Percentiles rank a stretch among this genome's conserved stretches.
Evolutionary conservation across 2,888 invertebrate species (phyloP).

Genomic region (Troides oblongomaculatus): DNA sequence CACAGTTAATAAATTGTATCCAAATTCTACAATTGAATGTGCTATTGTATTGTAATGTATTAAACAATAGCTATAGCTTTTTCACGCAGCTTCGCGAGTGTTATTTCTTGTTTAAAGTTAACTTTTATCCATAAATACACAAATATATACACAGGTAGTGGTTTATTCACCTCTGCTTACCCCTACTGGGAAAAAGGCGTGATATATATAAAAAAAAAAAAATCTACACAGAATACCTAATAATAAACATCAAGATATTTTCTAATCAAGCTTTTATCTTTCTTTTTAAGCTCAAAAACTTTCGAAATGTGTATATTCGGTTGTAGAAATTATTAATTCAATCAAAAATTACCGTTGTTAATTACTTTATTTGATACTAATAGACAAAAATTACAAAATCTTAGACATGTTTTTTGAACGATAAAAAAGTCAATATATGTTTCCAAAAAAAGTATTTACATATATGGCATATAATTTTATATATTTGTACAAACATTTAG

Average conservation of each 20-base stretch:
- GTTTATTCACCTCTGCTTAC: too few species aligned
- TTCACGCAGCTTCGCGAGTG: background rate
- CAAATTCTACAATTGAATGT: constrained; percentile 27
- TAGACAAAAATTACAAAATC: too few species aligned
- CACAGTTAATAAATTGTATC: constrained; percentile 15
- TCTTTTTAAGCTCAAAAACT: too few species aligned
- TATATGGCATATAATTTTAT: background rate
- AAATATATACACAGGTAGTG: background rate
- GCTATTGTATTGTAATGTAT: constrained; percentile 28
- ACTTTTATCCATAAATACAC: background rate
- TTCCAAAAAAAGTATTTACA: background rate
- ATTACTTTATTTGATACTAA: too few species aligned
- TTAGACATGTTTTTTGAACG: too few species aligned
- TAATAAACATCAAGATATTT: too few species aligned
- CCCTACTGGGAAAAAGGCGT: too few species aligned
- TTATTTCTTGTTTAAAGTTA: background rate
- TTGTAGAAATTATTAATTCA: too few species aligned
- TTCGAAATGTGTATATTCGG: too few species aligned
- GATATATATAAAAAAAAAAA: too few species aligned
- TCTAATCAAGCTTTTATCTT: too few species aligned
- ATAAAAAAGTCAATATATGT: background rate
- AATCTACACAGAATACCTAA: background rate
- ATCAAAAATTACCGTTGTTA: too few species aligned
- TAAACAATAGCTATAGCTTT: background rate
- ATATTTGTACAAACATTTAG: background rate